Evolutionary conservation across 2,797 vertebrate genomes (phyloP).

Genomic region (Alosa sapidissima): DNA sequence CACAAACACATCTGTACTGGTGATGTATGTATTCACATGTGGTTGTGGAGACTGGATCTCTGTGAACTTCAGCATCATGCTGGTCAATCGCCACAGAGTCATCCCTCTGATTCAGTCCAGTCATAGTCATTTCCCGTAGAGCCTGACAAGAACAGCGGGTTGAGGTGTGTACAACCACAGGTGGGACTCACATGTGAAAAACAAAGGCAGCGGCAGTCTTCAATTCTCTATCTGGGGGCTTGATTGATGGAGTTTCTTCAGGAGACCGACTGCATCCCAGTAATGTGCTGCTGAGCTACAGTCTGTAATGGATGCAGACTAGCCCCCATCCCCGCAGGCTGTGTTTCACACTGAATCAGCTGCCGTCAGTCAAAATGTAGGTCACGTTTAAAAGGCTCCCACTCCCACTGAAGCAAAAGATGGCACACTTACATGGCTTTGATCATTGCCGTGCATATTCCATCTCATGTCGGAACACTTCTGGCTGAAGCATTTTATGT

Average conservation of each 20-base stretch:
- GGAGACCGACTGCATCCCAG: not conserved
- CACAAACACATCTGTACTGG: too few species aligned
- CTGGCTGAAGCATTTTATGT: not conserved
- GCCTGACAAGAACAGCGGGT: not conserved
- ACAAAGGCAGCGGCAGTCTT: not conserved
- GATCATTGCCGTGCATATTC: not conserved
- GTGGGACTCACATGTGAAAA: not conserved
- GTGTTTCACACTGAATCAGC: not conserved
- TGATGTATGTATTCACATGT: not conserved
- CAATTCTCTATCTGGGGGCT: not conserved
- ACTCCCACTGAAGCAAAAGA: not conserved
- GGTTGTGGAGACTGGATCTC: not conserved
- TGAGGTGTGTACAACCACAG: not conserved
- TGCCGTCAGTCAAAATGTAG: not conserved
- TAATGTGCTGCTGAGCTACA: not conserved
- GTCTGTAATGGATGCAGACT: not conserved
- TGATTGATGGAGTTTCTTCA: not conserved
- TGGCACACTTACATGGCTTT: constrained; percentile 6
- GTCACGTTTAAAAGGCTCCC: not conserved
- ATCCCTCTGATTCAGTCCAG: not conserved
- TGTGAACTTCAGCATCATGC: not conserved
- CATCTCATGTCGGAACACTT: not conserved
- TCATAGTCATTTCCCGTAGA: not conserved
- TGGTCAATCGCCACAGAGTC: not conserved
- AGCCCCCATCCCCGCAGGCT: not conserved